Evolutionary conservation across 2,797 vertebrate genomes (phyloP).

Genomic region (Aeoliscus strigatus): DNA sequence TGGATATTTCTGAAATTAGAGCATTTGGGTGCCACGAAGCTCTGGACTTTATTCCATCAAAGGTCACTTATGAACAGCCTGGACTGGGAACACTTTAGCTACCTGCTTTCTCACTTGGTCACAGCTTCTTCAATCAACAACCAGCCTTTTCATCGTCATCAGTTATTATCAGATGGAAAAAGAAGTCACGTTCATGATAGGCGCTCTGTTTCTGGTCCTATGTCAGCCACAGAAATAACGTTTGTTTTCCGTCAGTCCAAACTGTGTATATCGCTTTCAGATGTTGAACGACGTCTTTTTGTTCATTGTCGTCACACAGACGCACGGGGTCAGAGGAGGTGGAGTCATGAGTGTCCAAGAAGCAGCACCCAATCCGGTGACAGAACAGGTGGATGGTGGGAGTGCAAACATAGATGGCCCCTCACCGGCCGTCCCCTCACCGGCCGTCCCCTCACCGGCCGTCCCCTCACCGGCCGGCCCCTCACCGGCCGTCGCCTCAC

Average conservation of each 20-base stretch:
- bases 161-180: too few relatives aligned
- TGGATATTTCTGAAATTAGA: slow-evolving; percentile 61
- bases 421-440: slow-evolving; percentile 26
- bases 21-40: slow-evolving; percentile 39
- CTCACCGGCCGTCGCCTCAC: too few relatives aligned
- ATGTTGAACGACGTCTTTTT: slow-evolving; percentile 1
- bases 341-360: slow-evolving; percentile 76
- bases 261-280: not conserved
- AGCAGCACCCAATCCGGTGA: slow-evolving; percentile 61
- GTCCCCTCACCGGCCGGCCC: slow-evolving; percentile 23
- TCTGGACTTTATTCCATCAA: slow-evolving; percentile 43
- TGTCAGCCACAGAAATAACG: slow-evolving; percentile 4
- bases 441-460: slow-evolving; percentile 25
- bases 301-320: slow-evolving; percentile 26
- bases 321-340: slow-evolving; percentile 62
- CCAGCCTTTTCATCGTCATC: too few relatives aligned
- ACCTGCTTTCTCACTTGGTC: too few relatives aligned
- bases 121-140: too few relatives aligned
- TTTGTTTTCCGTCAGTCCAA: too few relatives aligned
- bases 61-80: slow-evolving; percentile 38
- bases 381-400: slow-evolving; percentile 59
- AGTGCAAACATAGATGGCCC: slow-evolving; percentile 44
- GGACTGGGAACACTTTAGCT: slow-evolving; percentile 8
- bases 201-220: too few relatives aligned
- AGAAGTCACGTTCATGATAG: too few relatives aligned